phyloP scores from a whole-genome alignment of 23 tunicate genomes.

The Aplidium turbinatum region DNA sequence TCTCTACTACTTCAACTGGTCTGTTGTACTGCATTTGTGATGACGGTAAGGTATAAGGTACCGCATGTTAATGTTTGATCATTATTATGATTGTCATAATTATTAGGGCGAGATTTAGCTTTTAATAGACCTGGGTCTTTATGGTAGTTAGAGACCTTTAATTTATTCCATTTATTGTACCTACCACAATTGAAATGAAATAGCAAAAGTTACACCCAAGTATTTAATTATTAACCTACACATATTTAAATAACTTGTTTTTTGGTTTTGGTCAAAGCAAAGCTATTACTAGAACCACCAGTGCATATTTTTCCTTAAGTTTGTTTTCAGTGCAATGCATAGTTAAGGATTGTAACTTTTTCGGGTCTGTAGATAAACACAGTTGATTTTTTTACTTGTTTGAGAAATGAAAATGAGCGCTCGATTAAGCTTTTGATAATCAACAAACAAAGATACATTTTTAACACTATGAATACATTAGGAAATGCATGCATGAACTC shows the following conservation, averaged over 20 bases:
- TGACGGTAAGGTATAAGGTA: too few species aligned
- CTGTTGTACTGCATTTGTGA: too few species aligned
- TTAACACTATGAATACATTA: too few species aligned
- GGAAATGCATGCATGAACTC: too few species aligned
- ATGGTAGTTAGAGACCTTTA: neutral
- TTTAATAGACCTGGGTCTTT: neutral
- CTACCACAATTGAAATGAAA: neutral
- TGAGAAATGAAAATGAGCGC: neutral
- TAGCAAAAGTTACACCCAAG: neutral
- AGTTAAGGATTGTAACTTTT: too few species aligned
- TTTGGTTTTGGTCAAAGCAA: conserved; percentile 4
- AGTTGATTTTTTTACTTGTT: neutral
- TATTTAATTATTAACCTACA: conserved; percentile 1
- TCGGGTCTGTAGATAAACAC: neutral
- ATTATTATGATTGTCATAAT: too few species aligned
- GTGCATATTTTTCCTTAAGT: neutral
- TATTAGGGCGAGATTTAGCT: neutral
- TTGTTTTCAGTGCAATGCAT: too few species aligned
- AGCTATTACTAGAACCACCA: neutral
- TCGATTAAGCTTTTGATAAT: neutral
- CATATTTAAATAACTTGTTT: neutral
- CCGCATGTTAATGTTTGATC: too few species aligned
- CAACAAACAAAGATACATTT: neutral
- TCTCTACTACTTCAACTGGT: too few species aligned
- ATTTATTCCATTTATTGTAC: neutral